Percentiles rank a stretch among this genome's conserved stretches.
Conservation (phyloP, 2,113 vertebrate genomes). For the Phodopus roborovskii region DNA sequence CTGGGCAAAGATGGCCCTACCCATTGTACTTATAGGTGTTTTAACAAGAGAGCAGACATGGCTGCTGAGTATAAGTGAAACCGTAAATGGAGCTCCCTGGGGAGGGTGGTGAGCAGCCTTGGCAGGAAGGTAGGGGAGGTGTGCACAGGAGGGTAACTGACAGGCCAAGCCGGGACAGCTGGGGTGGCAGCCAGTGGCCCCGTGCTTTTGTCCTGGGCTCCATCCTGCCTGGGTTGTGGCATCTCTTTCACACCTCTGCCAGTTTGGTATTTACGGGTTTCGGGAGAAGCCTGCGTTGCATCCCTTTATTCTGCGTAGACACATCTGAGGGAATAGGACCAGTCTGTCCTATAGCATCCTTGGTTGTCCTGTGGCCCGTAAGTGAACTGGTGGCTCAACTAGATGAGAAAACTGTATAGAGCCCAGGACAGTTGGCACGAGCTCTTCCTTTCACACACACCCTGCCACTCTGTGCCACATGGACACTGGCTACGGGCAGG, state of each 20-base stretch:
- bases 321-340: not conserved
- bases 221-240: no score
- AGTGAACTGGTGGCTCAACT: not conserved
- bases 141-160: not conserved
- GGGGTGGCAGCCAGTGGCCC: accelerated
- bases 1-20: no score
- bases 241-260: no score
- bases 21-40: accelerated
- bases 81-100: not conserved
- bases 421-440: not conserved
- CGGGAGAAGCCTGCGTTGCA: accelerated
- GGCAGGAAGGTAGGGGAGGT: not conserved
- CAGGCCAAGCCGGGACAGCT: not conserved
- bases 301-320: not conserved
- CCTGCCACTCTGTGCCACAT: accelerated
- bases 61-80: not conserved
- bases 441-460: no score
- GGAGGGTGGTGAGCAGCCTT: not conserved
- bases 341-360: not conserved
- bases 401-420: not conserved
- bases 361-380: accelerated
- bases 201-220: no score
- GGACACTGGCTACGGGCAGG: not conserved
- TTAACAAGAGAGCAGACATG: not conserved
- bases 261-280: accelerated